These are phyloP conservation scores for Corydoras sp. DNA, from an alignment of 2,113 vertebrate genomes.

Conservation along the genomic window DNA sequence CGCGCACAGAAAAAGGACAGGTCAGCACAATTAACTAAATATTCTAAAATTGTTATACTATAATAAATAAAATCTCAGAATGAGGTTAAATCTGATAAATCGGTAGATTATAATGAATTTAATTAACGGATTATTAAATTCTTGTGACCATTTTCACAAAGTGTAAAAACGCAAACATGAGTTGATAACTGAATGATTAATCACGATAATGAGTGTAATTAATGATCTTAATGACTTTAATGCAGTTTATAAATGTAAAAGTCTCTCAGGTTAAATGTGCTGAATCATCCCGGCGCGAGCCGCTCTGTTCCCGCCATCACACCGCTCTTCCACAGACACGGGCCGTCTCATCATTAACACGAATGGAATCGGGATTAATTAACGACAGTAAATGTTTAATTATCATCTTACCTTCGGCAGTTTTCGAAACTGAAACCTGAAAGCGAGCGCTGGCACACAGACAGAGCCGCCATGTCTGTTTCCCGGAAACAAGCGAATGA, in stretches of 20 bases:
- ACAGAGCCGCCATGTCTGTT: constrained; percentile 74
- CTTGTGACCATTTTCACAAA: no score
- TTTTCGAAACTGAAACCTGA: constrained; percentile 89
- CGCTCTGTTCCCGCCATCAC: background rate
- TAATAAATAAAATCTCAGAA: no score
- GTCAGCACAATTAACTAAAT: no score
- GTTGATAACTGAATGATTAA: no score
- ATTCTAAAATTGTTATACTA: no score
- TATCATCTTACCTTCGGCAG: constrained; percentile 71
- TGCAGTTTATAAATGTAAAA: background rate
- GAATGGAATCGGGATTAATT: background rate
- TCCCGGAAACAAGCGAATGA: constrained; percentile 54
- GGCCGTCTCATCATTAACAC: background rate
- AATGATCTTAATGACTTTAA: background rate
- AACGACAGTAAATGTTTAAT: background rate
- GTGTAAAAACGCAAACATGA: no score
- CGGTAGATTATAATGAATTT: no score
- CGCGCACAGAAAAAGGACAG: no score
- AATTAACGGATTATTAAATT: no score
- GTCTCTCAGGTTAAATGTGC: constrained; percentile 39
- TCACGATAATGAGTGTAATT: background rate
- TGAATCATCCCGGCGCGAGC: constrained; percentile 60
- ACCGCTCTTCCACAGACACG: background rate
- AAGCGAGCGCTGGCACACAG: constrained; percentile 51
- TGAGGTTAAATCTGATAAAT: no score